These are phyloP conservation scores for Sebastiscus albofasciatus DNA, from an alignment of 2,797 vertebrate species.

Conservation along the genomic window DNA sequence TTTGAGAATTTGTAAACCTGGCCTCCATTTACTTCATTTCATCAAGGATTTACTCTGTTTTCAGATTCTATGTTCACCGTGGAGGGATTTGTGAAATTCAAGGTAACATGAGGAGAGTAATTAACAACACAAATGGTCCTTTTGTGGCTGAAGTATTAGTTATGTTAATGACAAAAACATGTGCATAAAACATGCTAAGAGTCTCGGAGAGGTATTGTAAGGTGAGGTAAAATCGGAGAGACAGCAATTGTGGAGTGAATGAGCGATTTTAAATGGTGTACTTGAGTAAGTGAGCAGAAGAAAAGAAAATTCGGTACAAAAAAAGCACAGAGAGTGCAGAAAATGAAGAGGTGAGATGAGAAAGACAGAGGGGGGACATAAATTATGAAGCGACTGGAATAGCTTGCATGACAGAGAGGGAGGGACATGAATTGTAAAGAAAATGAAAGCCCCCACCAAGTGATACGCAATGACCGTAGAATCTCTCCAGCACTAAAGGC, in stretches of 20 bases:
- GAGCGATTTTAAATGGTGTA: constrained; percentile 14
- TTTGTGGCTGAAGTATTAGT: neutral
- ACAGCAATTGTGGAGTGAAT: constrained; percentile 4
- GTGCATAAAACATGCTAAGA: neutral
- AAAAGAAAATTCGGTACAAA: neutral
- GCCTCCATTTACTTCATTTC: no score
- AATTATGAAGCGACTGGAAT: constrained; percentile 47
- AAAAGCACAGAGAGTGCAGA: constrained; percentile 7
- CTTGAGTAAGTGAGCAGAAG: constrained; percentile 9
- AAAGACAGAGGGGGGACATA: constrained; percentile 38
- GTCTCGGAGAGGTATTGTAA: neutral
- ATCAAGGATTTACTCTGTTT: no score
- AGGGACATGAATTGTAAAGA: constrained; percentile 36
- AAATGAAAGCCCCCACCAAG: constrained; percentile 46
- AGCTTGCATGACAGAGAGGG: constrained; percentile 35
- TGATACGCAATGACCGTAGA: constrained; percentile 44
- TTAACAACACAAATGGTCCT: neutral
- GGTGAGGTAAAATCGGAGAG: neutral
- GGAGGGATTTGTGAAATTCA: neutral
- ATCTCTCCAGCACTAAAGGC: constrained; percentile 17
- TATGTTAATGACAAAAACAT: neutral
- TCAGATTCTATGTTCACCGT: neutral
- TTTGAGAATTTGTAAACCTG: no score
- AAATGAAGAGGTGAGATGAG: constrained; percentile 36
- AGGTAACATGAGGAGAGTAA: neutral